Evolutionary conservation across 2,113 vertebrate genomes (phyloP), one percentile per base, ranked within the genome.

Genomic region (Salvelinus namaycush): DNA sequence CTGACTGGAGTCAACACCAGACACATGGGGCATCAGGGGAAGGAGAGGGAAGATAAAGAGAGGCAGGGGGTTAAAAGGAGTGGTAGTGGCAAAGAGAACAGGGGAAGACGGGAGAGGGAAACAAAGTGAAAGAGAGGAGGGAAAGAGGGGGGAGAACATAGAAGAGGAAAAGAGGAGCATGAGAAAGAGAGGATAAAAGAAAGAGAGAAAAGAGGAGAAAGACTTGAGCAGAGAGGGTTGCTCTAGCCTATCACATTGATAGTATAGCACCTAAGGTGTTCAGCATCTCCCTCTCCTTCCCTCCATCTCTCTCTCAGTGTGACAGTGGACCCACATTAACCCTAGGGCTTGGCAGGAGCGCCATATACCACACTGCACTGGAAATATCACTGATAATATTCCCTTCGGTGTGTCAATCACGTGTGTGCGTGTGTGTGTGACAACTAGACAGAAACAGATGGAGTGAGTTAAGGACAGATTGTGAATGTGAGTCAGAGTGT

Each of bases 301-400:
- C 27, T 13, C 18, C 13, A 26, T 2, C 71, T 16, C 71, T 39
- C 57, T 16, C 72, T 39, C 26, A 51, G 79, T 64, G 77, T 75
- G 71, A 68, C 72, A 72, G 70, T 57, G 60, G 73, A 77, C 76
- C 77, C 66, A 31, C 59, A 78, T 73, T 60, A 74, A 22, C 71
- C 72, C 75, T 72, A 75, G 68, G 73, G 60, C 78, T 73, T 85
- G 4, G 75, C 83, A 75, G 83, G 88, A 80, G 68, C 74, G 72
- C 78, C 83, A 82, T 79, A 74, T 75, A 76, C 74, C 80, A n/a
- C 83, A 64, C 73, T 77, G 78, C 79, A 69, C 79, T 79, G 88
- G 76, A 91, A 89, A 89, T 89, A 86, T 91, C 89, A 88, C 84
- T 84, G 79, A 88, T 81, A 88, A 90, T 87, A 86, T 82, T 84